Evolutionary conservation across 2,797 vertebrate species (phyloP), one percentile per base, ranked within the genome.

Genomic region (Chelmon rostratus): DNA sequence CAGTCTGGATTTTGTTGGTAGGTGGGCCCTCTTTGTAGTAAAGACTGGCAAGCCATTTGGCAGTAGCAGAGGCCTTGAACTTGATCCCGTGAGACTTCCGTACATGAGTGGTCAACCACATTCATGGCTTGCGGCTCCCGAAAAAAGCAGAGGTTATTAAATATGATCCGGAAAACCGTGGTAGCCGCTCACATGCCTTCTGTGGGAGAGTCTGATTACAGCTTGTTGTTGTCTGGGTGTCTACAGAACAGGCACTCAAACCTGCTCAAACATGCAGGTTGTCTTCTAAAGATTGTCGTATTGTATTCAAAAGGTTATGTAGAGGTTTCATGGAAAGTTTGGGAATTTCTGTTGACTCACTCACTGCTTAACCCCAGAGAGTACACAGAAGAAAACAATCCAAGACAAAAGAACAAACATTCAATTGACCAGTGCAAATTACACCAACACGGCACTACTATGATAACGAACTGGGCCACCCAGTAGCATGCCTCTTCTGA

Each of bases 141-240:
- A 62, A 15, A 53, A 37, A 72, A 49, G 19, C 19, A 53, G 44
- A 58, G 35, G 21, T 28, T 46, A 66, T 46, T 10, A 57, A 50
- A 64, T 64, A 23, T 13, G 50, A 54, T 37, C 31, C 21, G 21
- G 31, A 19, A 73, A 54, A 46, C 28, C 19, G 15, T 57, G 19
- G 50, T 56, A 19, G 40, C 64, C 19, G 6, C 42, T 57, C n/a
- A 15, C 16, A 10, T 23, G 37, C 31, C 58, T 11, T 70, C 46
- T n/a, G 18, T 40, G 16, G 11, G 10, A 53, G 64, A 56, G 40
- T 73, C 65, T 57, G 57, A 50, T 54, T 50, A 52, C 52, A 70
- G 72, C 44, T 57, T 57, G 44, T 72, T 68, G 64, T 70, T 71
- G 61, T 71, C 56, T 67, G 11, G 4, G n/a, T 71, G 59, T 44